Evolutionary conservation across 2,113 vertebrate genomes (phyloP).

Genomic region (Bos javanicus): DNA sequence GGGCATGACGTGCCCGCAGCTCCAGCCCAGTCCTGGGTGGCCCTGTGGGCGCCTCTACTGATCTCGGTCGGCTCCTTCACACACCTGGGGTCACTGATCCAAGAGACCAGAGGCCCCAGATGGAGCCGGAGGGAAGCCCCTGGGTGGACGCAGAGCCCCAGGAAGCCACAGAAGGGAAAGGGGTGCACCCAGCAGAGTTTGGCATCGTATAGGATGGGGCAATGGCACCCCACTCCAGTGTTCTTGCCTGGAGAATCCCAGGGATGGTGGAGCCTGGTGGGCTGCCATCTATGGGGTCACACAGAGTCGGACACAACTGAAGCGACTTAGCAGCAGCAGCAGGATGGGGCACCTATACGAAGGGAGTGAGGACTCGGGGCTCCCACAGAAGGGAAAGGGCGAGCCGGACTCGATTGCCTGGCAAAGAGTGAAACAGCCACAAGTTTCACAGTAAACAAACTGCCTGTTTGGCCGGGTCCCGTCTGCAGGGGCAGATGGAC

Average conservation of each 20-base stretch:
- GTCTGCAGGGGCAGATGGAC: accelerated
- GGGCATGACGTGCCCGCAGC: accelerated
- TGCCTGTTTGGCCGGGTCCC: accelerated
- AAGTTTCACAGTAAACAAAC: accelerated
- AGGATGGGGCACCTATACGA: accelerated
- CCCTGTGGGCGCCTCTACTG: background rate
- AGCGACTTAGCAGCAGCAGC: too few relatives aligned
- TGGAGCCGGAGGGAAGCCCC: accelerated
- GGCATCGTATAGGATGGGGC: accelerated
- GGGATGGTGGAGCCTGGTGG: too few relatives aligned
- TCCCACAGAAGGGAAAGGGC: background rate
- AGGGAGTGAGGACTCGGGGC: accelerated
- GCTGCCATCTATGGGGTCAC: too few relatives aligned
- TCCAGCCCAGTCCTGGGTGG: background rate
- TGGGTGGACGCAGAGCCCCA: background rate
- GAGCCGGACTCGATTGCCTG: accelerated
- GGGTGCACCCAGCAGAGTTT: background rate
- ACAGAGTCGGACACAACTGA: too few relatives aligned
- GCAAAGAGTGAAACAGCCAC: background rate
- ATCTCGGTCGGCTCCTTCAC: too few relatives aligned
- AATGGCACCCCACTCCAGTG: too few relatives aligned
- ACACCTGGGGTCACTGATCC: accelerated
- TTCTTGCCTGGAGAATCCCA: too few relatives aligned
- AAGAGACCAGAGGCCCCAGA: background rate
- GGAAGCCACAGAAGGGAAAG: background rate